These are phyloP conservation scores for Ganaspis sp. DNA, from an alignment of 1,140 invertebrate species.

Conservation along the genomic window DNA sequence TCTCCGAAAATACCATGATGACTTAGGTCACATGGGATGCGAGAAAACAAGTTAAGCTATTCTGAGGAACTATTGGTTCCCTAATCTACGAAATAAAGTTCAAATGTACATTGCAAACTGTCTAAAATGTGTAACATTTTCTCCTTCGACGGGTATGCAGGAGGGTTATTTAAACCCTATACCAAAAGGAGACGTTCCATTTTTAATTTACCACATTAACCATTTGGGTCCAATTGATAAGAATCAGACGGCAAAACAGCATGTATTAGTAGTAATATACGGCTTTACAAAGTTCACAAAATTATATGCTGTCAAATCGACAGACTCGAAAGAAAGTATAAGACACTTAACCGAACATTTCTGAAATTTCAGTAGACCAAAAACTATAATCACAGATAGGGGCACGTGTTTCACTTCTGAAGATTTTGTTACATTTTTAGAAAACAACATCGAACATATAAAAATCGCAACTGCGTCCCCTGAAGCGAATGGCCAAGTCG, in stretches of 20 bases:
- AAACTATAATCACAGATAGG: conserved; percentile 54
- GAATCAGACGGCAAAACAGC: not conserved
- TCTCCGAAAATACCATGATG: not conserved
- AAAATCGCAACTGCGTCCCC: conserved; percentile 46
- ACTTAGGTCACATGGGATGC: not conserved
- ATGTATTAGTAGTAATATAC: not conserved
- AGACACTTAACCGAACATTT: conserved; percentile 33
- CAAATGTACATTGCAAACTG: conserved; percentile 43
- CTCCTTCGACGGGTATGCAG: conserved; percentile 14
- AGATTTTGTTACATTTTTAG: conserved; percentile 50
- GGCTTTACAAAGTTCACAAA: not conserved
- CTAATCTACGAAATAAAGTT: conserved; percentile 38
- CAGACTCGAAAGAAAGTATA: not conserved
- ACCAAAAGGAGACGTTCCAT: not conserved
- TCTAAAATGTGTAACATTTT: conserved; percentile 47
- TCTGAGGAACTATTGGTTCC: conserved; percentile 29
- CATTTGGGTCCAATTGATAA: not conserved
- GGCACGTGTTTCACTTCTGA: conserved; percentile 55
- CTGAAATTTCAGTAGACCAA: conserved; percentile 43
- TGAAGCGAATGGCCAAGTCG: conserved; percentile 57
- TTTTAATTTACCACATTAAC: not conserved
- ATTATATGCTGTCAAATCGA: conserved; percentile 29
- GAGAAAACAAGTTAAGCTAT: not conserved
- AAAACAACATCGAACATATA: not conserved
- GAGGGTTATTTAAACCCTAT: conserved; percentile 40